Base-by-base conservation (phyloP, 1,140 invertebrate species). In the Cydia pomonella region DNA sequence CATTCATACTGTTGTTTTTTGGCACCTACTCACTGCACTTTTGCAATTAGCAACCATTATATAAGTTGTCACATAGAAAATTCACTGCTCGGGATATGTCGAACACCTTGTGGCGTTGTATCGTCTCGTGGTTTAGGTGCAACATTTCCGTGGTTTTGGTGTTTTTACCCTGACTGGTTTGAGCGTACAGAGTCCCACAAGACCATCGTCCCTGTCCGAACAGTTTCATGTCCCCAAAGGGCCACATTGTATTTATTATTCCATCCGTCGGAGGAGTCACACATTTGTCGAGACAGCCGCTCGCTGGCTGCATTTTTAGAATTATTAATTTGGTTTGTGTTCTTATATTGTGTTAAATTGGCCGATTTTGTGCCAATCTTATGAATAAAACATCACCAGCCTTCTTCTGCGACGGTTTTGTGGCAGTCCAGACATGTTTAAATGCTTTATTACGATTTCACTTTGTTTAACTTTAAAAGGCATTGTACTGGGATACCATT, bases 301-400 rank as follows among this genome's bases (percentile, higher is more conserved):
- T 83, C 81, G 78, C 79, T 80, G 82, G 79, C 87, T 90, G 88
- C 90, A 92, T 92, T 90, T 92, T 90, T 88, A 90, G 90, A 89
- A 92, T 90, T 90, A 90, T 90, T 90, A 92, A 92, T 92, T 89
- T 89, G 80, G 80, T 80, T 80, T 83, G 79, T 92, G 86, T 91
- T 89, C 85, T 89, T 88, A 80, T 84, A 87, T 75, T 87, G 84
- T 87, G 87, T 88, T 87, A 88, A 92, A 88, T 81, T 85, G 84
- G 81, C 78, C 81, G 85, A 90, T 86, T 90, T 89, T 88, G 84
- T 84, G 82, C 77, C 82, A 81, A 79, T 77, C 81, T 89, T 81
- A 92, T 92, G 87, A 90, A 92, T 92, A 89, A 92, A 90, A 91
- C 86, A 92, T 91, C 77, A 79, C 80, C 59, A 74, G 80, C 76